These are phyloP conservation scores for fruit fly (Drosophila melanogaster) DNA, from an alignment of 1,140 invertebrate genomes.

Conservation along the genomic window Release_6_plus_ISO1_MT NT_033779.5:614001-614500, in stretches of 20 bases:
- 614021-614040: constrained; percentile 68
- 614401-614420: constrained; percentile 63
- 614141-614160: constrained; percentile 61
- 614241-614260: constrained; percentile 84
- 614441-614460: constrained; percentile 72
- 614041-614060: constrained; percentile 61
- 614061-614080: constrained; percentile 6
- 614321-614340: constrained; percentile 38
- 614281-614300: constrained; percentile 1
- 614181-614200: constrained; percentile 34
- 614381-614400: constrained; percentile 5
- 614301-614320: constrained; percentile 19
- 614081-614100: background rate
- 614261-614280: constrained; percentile 48
- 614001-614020: constrained; percentile 32
- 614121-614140: constrained; percentile 71
- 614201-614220: constrained; percentile 82
- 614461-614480: constrained; percentile 57
- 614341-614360: constrained; percentile 52
- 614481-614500: constrained; percentile 29
- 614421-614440: constrained; percentile 79
- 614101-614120: constrained; percentile 43
- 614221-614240: constrained; percentile 84
- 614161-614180: constrained; percentile 33
- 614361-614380: background rate